Percentiles rank a stretch among this genome's conserved stretches.
Conservation (phyloP, 2,888 invertebrate species). For the Drosophila merina region DNA sequence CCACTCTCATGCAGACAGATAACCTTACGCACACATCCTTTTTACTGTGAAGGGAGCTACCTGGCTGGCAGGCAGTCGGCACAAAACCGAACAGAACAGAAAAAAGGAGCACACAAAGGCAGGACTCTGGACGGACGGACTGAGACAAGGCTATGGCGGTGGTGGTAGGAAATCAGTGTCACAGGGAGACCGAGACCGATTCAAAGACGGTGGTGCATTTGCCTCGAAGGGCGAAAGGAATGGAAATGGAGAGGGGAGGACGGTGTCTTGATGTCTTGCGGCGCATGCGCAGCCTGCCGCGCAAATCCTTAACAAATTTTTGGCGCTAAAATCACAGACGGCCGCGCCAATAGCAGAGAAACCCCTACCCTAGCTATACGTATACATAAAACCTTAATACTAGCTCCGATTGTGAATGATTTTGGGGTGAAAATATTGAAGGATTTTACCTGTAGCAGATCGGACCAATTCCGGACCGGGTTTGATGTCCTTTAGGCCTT, state of each 20-base stretch:
- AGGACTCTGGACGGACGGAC: constrained; percentile 28
- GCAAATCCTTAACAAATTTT: constrained; percentile 57
- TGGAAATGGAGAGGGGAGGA: constrained; percentile 1
- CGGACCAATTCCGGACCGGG: constrained; percentile 28
- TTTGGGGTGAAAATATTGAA: constrained; percentile 17
- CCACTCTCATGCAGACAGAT: constrained; percentile 23
- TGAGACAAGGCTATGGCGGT: constrained; percentile 12
- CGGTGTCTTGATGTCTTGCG: constrained; percentile 68
- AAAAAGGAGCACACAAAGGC: constrained; percentile 52
- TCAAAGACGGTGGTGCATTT: constrained; percentile 53
- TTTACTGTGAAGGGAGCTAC: constrained; percentile 59
- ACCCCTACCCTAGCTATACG: constrained; percentile 27
- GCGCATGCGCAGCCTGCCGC: constrained; percentile 72
- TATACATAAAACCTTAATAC: constrained; percentile 6
- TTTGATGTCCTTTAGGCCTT: constrained; percentile 38
- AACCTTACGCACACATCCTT: constrained; percentile 22
- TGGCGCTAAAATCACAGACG: constrained; percentile 66
- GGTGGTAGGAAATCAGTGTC: constrained; percentile 73
- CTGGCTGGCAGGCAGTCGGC: constrained; percentile 59
- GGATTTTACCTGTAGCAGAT: constrained; percentile 37
- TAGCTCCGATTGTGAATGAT: constrained; percentile 35
- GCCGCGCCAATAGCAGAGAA: constrained; percentile 63
- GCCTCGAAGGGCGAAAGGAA: constrained; percentile 5
- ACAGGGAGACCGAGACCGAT: constrained; percentile 39
- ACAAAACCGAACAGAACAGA: constrained; percentile 40